Percentiles rank a stretch among this genome's conserved stretches.
Evolutionary conservation across 1,140 invertebrate species (phyloP).

Genomic region (Drosophila pectinifera): DNA sequence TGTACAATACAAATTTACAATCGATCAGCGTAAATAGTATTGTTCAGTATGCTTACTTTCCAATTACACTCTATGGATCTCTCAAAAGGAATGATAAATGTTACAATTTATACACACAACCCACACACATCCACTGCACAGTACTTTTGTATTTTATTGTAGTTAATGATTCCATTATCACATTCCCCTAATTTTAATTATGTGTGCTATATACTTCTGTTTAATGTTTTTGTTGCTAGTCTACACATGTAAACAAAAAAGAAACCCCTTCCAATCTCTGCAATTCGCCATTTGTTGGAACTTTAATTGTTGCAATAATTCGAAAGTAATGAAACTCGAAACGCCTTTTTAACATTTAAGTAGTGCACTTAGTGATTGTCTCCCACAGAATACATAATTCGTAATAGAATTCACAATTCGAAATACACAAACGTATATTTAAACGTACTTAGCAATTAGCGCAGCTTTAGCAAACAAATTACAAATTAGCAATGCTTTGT

Average conservation of each 20-base stretch:
- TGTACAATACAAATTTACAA: slow-evolving; percentile 58
- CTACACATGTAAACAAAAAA: slow-evolving; percentile 51
- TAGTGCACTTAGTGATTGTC: slow-evolving; percentile 76
- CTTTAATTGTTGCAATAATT: slow-evolving; percentile 78
- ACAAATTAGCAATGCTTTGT: slow-evolving; percentile 76
- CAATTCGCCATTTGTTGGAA: slow-evolving; percentile 72
- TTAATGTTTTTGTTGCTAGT: slow-evolving; percentile 73
- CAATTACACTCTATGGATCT: slow-evolving; percentile 62
- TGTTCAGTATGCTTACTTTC: slow-evolving; percentile 41
- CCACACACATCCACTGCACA: slow-evolving; percentile 13
- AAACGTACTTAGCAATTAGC: slow-evolving; percentile 63
- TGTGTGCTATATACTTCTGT: slow-evolving; percentile 55
- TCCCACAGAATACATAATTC: slow-evolving; percentile 32
- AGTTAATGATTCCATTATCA: slow-evolving; percentile 47
- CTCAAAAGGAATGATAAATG: slow-evolving; percentile 66
- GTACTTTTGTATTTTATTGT: slow-evolving; percentile 39
- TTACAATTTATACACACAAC: slow-evolving; percentile 56
- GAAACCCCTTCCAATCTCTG: slow-evolving; percentile 46
- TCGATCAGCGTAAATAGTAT: slow-evolving; percentile 5
- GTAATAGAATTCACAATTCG: slow-evolving; percentile 32
- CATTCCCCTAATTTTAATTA: slow-evolving; percentile 45
- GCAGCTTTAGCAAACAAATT: slow-evolving; percentile 66
- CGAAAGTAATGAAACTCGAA: slow-evolving; percentile 39
- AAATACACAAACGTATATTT: slow-evolving; percentile 41
- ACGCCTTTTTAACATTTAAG: slow-evolving; percentile 73